phyloP scores from a whole-genome alignment of 2,113 vertebrate genomes.

The Arvicanthis niloticus region DNA sequence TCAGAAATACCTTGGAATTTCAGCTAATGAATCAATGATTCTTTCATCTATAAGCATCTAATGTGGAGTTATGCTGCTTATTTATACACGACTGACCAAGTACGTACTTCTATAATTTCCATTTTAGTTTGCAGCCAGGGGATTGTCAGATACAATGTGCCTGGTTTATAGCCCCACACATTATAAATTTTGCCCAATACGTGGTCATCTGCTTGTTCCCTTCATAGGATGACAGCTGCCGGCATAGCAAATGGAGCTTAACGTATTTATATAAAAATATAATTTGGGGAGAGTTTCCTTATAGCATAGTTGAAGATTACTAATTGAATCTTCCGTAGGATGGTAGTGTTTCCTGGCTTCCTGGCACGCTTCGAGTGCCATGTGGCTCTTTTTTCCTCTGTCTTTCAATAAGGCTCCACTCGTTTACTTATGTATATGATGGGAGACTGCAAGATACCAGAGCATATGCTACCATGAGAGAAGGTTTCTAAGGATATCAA shows the following conservation, averaged over 20 bases:
- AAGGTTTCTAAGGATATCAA: not conserved
- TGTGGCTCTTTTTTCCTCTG: not conserved
- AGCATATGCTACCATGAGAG: not conserved
- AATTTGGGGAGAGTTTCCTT: not conserved
- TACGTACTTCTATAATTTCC: not conserved
- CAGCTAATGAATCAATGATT: not conserved
- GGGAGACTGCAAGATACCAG: not conserved
- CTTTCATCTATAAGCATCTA: not conserved
- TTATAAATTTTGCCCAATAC: not conserved
- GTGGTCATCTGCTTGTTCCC: slow-evolving; percentile 15
- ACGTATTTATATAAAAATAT: slow-evolving; percentile 30
- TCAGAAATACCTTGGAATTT: slow-evolving; percentile 35
- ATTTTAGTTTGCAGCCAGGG: not conserved
- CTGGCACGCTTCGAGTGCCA: not conserved
- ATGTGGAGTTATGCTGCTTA: not conserved
- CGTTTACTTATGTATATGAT: not conserved
- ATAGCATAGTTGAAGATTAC: not conserved
- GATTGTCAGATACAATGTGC: not conserved
- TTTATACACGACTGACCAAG: not conserved
- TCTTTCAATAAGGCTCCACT: not conserved
- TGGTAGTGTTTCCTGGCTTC: not conserved
- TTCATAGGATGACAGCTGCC: not conserved
- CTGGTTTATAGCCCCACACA: not conserved
- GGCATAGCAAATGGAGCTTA: not conserved
- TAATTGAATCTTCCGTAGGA: slow-evolving; percentile 21